These are phyloP conservation scores for Heliconius ismenius DNA, from an alignment of 2,888 invertebrate species.

Conservation along the genomic window DNA sequence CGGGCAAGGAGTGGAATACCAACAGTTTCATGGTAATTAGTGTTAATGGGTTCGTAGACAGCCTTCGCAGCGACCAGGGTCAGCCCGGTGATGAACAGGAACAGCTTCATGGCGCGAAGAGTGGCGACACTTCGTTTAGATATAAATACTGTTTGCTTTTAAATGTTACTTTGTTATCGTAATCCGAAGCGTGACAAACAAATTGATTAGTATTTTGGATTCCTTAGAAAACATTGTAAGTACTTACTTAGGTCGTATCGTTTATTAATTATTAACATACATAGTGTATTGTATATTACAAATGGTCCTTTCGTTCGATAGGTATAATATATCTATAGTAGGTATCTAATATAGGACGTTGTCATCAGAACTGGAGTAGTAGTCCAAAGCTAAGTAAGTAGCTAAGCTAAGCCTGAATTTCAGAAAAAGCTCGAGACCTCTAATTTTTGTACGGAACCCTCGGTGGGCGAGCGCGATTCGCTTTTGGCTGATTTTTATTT, in stretches of 20 bases:
- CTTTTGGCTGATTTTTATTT: no score
- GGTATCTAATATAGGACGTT: no score
- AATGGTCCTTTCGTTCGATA: no score
- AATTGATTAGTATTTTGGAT: constrained; percentile 1
- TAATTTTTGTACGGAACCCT: no score
- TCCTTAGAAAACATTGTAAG: background rate
- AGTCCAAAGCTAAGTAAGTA: no score
- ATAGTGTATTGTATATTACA: no score
- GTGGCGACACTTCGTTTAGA: background rate
- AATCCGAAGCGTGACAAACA: background rate
- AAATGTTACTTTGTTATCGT: background rate
- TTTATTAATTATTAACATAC: background rate
- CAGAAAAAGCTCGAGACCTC: no score
- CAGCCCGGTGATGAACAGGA: constrained; percentile 32
- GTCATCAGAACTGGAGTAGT: no score
- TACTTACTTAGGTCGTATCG: background rate
- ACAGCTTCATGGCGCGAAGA: constrained; percentile 21
- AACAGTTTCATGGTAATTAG: constrained; percentile 49
- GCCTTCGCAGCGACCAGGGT: constrained; percentile 27
- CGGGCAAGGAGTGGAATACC: constrained; percentile 50
- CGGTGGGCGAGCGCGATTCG: no score
- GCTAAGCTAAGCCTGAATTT: no score
- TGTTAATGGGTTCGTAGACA: constrained; percentile 40
- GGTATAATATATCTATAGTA: no score
- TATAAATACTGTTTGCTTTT: background rate